phyloP scores from a whole-genome alignment of 2,888 invertebrate genomes.

The Hydrotaea diabolus region DNA sequence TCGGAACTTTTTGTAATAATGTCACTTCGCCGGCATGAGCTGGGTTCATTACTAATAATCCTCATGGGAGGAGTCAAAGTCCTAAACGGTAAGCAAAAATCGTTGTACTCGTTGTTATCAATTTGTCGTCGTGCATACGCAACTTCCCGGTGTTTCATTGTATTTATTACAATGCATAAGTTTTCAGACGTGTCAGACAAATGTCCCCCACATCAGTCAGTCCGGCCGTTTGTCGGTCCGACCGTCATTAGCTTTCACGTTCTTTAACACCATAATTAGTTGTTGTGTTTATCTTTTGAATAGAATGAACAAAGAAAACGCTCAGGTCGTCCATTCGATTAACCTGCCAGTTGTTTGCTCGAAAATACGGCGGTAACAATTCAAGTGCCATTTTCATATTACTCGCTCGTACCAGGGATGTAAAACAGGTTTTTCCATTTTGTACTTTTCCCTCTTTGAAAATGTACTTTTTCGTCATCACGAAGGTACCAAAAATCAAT shows the following conservation, averaged over 20 bases:
- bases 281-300: slow-evolving; percentile 18
- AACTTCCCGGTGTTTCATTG: not conserved
- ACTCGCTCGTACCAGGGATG: too few species aligned
- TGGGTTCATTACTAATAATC: too few species aligned
- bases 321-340: slow-evolving; percentile 20
- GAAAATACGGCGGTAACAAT: slow-evolving; percentile 6
- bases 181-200: not conserved
- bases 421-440: too few species aligned
- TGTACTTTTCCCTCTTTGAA: too few species aligned
- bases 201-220: not conserved
- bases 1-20: too few species aligned
- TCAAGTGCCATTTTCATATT: slow-evolving; percentile 19
- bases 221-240: not conserved
- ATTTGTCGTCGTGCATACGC: not conserved
- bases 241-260: not conserved
- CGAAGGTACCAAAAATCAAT: too few species aligned
- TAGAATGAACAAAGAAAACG: not conserved
- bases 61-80: too few species aligned
- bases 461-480: too few species aligned
- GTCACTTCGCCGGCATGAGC: too few species aligned
- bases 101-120: too few species aligned
- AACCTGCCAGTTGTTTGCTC: not conserved
- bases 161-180: not conserved
- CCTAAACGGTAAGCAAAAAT: too few species aligned
- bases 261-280: slow-evolving; percentile 18